Conservation (phyloP, 2,888 invertebrate genomes). For the Serripes groenlandicus region DNA sequence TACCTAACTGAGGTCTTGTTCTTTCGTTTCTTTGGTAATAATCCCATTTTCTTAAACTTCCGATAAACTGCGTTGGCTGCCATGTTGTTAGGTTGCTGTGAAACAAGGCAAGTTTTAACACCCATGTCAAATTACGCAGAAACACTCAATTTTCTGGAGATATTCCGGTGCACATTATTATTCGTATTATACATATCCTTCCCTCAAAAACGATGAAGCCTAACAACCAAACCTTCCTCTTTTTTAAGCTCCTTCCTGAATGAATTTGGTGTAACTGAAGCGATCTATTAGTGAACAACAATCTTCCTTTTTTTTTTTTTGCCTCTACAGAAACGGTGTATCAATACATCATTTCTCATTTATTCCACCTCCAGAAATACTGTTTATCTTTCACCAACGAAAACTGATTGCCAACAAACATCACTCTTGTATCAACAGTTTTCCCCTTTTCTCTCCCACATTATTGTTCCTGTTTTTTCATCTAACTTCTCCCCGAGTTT, state of each 20-base stretch:
- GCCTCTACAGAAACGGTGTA: constrained; percentile 9
- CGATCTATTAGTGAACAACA: constrained; percentile 19
- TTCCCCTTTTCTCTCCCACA: neutral
- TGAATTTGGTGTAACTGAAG: constrained; percentile 6
- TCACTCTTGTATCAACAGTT: neutral
- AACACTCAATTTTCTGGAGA: constrained; percentile 25
- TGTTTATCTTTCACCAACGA: constrained; percentile 25
- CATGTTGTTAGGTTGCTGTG: constrained; percentile 57
- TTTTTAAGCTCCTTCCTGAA: constrained; percentile 15
- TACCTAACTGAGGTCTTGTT: constrained; percentile 40
- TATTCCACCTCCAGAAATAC: constrained; percentile 11
- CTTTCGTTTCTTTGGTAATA: constrained; percentile 69
- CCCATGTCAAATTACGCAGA: constrained; percentile 59
- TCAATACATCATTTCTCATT: constrained; percentile 30
- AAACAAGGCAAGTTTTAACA: constrained; percentile 53
- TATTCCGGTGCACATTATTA: constrained; percentile 22
- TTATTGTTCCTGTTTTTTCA: neutral
- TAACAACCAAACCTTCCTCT: neutral
- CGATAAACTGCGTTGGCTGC: constrained; percentile 72
- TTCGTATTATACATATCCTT: constrained; percentile 46
- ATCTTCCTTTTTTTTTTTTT: constrained; percentile 7
- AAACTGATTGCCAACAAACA: constrained; percentile 31
- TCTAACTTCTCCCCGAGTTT: no score
- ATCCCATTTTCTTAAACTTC: constrained; percentile 75
- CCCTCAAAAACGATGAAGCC: constrained; percentile 20